Evolutionary conservation across 2,113 vertebrate species (phyloP).

Genomic region (Ranitomeya variabilis): DNA sequence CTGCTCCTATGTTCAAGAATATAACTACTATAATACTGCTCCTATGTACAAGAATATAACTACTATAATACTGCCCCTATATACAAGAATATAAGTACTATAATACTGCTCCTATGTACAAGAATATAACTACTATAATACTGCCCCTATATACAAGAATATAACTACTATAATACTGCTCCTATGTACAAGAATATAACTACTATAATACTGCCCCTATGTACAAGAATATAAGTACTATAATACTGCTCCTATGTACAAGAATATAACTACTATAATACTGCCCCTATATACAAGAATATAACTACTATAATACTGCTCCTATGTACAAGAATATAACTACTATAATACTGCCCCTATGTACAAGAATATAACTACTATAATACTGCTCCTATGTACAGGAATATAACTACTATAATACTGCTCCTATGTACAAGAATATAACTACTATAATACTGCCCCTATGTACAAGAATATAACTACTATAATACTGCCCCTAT

Average conservation of each 20-base stretch:
- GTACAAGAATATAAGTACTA: not conserved
- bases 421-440: no score
- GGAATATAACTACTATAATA: no score
- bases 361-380: not conserved
- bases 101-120: not conserved
- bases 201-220: not conserved
- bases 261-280: not conserved
- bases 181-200: not conserved
- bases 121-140: slow-evolving; percentile 24
- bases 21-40: slow-evolving; percentile 8
- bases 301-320: not conserved
- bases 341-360: no score
- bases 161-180: slow-evolving; percentile 18
- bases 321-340: no score
- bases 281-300: not conserved
- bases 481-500: no score
- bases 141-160: not conserved
- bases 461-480: no score
- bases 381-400: not conserved
- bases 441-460: not conserved
- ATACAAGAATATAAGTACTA: not conserved
- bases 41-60: slow-evolving; percentile 1
- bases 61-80: no score
- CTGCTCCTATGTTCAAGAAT: not conserved
- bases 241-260: not conserved